Evolutionary conservation across 2,888 invertebrate species (phyloP), one percentile per base, ranked within the genome.

Genomic region (Pyrocoelia pectoralis): DNA sequence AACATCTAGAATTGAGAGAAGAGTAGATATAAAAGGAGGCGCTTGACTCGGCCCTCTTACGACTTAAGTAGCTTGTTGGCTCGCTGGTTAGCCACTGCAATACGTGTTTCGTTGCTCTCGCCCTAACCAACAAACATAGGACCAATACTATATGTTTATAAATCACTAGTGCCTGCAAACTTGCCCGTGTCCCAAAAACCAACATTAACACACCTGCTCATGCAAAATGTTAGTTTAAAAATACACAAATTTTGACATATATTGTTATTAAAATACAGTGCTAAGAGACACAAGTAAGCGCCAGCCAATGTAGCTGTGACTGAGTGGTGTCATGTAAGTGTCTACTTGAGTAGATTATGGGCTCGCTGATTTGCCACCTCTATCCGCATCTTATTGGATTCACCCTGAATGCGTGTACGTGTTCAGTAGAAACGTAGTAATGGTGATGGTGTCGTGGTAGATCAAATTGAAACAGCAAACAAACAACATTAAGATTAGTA

Each of bases 351-450:
- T 81, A 98, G 91, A 85, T 97, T 96, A 86, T 95, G 94, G 81
- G 97, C 96, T 79, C 96, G 90, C 85, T 96, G 94, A 86, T 98
- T 98, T 81, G 97, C 97, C 83, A 94, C 92, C 83, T 92, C 92
- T 90, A 97, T 96, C 87, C 97, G 92, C 80, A 92, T 92, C 86
- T 95, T 94, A 85, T 97, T 97, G 76, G 96, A 94, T 84, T 92
- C 92, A 76, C 91, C 93, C 90, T 90, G 85, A 54, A 64, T 65
- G 58, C 54, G 72, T 72, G 68, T 69, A 55, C 61, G 56, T 65
- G 61, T 61, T 60, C 61, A 61, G 57, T 65, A 54, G 60, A 61
- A 29, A 33, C 61, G 57, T 61, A 46, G 64, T 64, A 57, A 38
- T 57, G 54, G 52, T 63, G 41, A 33, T 54, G 17, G 60, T 57